These are phyloP conservation scores for Parus major DNA, from an alignment of 2,113 vertebrate genomes.

Conservation along the genomic window DNA sequence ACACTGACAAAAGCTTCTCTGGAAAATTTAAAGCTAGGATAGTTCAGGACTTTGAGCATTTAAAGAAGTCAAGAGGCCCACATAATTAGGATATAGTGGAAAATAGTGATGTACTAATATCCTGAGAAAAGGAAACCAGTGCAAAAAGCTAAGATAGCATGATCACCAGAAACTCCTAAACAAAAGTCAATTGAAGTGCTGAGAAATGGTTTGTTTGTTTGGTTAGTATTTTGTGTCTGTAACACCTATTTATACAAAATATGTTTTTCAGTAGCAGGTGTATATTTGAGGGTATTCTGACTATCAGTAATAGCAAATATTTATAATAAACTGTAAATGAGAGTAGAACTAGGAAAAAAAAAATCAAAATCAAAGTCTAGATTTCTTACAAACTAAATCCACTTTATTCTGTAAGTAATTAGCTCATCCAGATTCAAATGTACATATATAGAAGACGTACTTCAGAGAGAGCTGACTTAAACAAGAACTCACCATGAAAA, in stretches of 20 bases:
- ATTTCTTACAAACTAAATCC: background rate
- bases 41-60: background rate
- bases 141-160: background rate
- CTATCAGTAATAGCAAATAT: background rate
- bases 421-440: background rate
- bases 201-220: background rate
- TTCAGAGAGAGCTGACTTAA: background rate
- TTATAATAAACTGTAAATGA: background rate
- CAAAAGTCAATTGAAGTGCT: background rate
- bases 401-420: background rate
- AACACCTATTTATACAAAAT: background rate
- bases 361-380: background rate
- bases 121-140: background rate
- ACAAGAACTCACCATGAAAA: background rate
- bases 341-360: background rate
- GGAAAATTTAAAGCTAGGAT: background rate
- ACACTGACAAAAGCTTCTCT: background rate
- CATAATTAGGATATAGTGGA: background rate
- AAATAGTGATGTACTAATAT: background rate
- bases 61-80: background rate
- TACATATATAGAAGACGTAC: background rate
- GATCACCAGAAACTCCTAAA: background rate
- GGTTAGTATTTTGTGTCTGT: background rate
- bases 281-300: background rate
- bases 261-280: background rate